These are phyloP conservation scores for Lordiphosa collinella DNA, from an alignment of 1,140 invertebrate species.

Conservation along the genomic window DNA sequence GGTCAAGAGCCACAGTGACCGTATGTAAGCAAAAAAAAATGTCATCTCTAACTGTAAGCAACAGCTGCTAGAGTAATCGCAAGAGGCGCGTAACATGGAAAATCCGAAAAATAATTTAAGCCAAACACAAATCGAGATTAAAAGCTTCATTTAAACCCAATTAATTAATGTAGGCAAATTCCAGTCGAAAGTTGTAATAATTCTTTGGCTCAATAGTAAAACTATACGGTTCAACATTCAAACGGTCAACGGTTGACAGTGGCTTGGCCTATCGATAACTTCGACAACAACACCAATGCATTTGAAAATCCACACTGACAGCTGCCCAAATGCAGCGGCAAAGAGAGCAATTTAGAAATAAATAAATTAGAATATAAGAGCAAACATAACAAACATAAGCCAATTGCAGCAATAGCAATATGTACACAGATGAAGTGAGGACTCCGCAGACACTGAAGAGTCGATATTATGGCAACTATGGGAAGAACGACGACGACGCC, in stretches of 20 bases:
- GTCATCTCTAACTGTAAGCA: background rate
- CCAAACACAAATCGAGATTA: background rate
- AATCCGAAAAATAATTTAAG: conserved; percentile 4
- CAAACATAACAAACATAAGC: conserved; percentile 14
- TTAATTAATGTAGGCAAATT: too few relatives aligned
- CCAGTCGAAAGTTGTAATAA: too few relatives aligned
- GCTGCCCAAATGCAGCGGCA: conserved; percentile 23
- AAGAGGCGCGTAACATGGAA: conserved; percentile 13
- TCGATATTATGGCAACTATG: conserved; percentile 29
- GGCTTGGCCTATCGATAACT: background rate
- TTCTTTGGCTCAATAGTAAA: too few relatives aligned
- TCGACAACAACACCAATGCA: conserved; percentile 15
- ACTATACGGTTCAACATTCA: background rate
- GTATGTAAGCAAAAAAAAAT: too few relatives aligned
- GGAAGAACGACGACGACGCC: conserved; percentile 39
- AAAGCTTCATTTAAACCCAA: background rate
- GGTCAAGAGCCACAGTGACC: background rate
- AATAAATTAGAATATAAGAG: conserved; percentile 9
- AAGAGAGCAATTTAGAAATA: conserved; percentile 6
- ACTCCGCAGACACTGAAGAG: conserved; percentile 55
- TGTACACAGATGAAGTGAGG: conserved; percentile 60
- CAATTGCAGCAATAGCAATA: conserved; percentile 18
- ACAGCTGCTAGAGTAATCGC: conserved; percentile 19
- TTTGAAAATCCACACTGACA: conserved; percentile 43
- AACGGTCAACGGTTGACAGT: conserved; percentile 3